Conservation (phyloP, 2,888 invertebrate species). For the Ochropleura leucogaster region DNA sequence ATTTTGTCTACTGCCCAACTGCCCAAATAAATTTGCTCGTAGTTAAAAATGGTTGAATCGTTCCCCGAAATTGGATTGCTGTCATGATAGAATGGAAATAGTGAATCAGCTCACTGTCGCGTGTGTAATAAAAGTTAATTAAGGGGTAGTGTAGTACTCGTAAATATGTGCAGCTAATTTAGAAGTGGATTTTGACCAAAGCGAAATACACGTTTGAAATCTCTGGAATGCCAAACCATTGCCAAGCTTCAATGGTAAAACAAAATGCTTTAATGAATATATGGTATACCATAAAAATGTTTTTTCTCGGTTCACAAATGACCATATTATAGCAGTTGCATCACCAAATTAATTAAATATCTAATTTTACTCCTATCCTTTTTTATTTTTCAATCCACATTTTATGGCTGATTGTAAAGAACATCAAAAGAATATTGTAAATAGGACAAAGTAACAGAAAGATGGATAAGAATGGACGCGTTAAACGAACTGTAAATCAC, state of each 20-base stretch:
- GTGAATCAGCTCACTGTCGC: conserved; percentile 5
- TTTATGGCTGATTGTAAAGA: background rate
- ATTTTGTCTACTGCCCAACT: conserved; percentile 44
- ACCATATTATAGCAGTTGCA: background rate
- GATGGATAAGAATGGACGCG: conserved; percentile 14
- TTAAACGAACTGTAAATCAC: conserved; percentile 36
- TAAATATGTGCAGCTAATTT: conserved; percentile 2
- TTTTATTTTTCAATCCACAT: background rate
- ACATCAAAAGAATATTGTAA: conserved; percentile 1
- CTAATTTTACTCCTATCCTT: background rate
- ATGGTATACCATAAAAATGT: background rate
- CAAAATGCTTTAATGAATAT: conserved; percentile 7
- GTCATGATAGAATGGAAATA: conserved; percentile 24
- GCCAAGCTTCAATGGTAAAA: background rate
- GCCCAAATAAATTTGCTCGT: conserved; percentile 40
- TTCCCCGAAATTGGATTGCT: conserved; percentile 45
- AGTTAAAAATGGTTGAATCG: conserved; percentile 39
- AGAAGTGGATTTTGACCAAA: conserved; percentile 6
- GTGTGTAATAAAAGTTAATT: conserved; percentile 32
- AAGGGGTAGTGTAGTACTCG: background rate
- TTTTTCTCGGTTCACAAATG: background rate
- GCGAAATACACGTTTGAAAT: background rate
- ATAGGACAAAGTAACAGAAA: conserved; percentile 6
- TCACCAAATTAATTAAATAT: background rate
- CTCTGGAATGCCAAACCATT: background rate